A percentile compares a stretch with the other conserved stretches of the same genome.
These are phyloP conservation scores for Colius striatus DNA, from an alignment of 2,113 vertebrate genomes.

Conservation along the genomic window DNA sequence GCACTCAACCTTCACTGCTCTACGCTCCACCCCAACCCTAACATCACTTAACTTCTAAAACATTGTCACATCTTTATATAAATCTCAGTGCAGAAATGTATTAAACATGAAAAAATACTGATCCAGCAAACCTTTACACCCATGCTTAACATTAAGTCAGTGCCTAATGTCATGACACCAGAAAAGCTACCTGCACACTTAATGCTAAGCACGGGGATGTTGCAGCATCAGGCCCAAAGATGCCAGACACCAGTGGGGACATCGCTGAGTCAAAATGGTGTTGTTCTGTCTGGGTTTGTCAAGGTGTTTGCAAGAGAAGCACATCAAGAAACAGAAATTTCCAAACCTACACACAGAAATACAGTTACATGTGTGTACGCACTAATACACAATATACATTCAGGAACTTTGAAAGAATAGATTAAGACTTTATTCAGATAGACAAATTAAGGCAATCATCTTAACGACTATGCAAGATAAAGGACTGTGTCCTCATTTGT, in stretches of 20 bases:
- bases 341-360: slow-evolving; percentile 54
- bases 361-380: slow-evolving; percentile 59
- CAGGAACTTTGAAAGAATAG: slow-evolving; percentile 69
- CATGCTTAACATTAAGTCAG: not conserved
- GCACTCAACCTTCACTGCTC: slow-evolving; percentile 38
- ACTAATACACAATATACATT: slow-evolving; percentile 72
- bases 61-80: slow-evolving; percentile 52
- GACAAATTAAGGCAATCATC: slow-evolving; percentile 70
- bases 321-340: slow-evolving; percentile 62
- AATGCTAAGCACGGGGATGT: not conserved
- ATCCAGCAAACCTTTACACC: slow-evolving; percentile 23
- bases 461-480: slow-evolving; percentile 61
- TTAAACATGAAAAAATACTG: slow-evolving; percentile 18
- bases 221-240: slow-evolving; percentile 54
- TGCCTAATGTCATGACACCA: not conserved
- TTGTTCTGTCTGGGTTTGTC: slow-evolving; percentile 12
- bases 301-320: slow-evolving; percentile 56
- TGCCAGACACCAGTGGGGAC: not conserved
- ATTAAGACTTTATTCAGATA: slow-evolving; percentile 73
- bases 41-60: slow-evolving; percentile 61
- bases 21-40: slow-evolving; percentile 49
- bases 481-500: slow-evolving; percentile 60
- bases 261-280: slow-evolving; percentile 1
- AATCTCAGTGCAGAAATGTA: slow-evolving; percentile 63
- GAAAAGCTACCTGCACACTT: not conserved